A percentile compares a stretch with the other conserved stretches of the same genome.
phyloP scores from a whole-genome alignment of 2,797 vertebrate genomes.

The Rhynchotus rufescens region DNA sequence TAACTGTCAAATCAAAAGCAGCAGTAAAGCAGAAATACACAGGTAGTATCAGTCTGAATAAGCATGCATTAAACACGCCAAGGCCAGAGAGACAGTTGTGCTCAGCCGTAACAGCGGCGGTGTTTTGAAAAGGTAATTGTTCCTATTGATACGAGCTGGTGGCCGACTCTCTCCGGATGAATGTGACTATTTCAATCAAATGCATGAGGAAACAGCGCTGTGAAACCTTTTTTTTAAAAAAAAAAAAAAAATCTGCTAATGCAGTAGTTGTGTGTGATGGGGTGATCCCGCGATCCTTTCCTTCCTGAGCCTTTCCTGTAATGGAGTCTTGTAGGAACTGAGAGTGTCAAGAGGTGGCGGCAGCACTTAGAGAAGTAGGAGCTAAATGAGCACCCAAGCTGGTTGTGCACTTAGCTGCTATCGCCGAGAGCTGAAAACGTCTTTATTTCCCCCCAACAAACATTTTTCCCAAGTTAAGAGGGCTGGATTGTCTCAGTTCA shows the following conservation, averaged over 20 bases:
- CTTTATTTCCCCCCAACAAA: not conserved
- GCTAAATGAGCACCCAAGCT: not conserved
- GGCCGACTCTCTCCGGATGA: not conserved
- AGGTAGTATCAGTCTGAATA: slow-evolving; percentile 4
- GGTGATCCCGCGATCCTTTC: not conserved
- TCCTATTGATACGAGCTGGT: not conserved
- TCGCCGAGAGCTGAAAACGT: not conserved
- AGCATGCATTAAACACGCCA: slow-evolving; percentile 20
- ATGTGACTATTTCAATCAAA: not conserved
- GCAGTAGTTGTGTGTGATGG: not conserved
- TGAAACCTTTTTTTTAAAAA: not conserved
- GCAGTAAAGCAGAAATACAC: not conserved
- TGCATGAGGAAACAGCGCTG: not conserved
- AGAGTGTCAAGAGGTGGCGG: not conserved
- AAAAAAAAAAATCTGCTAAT: not conserved
- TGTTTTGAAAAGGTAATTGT: not conserved
- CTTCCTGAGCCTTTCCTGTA: not conserved
- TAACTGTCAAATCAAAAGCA: slow-evolving; percentile 56
- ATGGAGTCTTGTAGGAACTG: not conserved
- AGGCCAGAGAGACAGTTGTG: slow-evolving; percentile 18
- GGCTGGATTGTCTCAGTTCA: not conserved
- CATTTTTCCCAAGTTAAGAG: not conserved
- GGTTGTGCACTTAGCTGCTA: accelerated
- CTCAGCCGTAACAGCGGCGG: not conserved
- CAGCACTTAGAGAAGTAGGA: not conserved